These are phyloP conservation scores for Encarsia formosa DNA, from an alignment of 2,888 invertebrate genomes.

Conservation along the genomic window DNA sequence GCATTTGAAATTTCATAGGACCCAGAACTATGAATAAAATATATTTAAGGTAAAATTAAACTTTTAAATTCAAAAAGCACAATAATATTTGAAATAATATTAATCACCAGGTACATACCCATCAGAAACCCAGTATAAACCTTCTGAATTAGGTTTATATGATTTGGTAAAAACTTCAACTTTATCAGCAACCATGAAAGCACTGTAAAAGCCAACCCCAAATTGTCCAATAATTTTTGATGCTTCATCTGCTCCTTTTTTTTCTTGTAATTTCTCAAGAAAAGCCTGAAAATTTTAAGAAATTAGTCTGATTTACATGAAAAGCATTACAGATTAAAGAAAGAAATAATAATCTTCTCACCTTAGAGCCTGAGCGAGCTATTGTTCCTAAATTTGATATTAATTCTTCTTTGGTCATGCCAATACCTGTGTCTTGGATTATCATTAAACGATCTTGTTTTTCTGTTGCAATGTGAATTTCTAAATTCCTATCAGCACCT, in stretches of 20 bases:
- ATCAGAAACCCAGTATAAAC: constrained; percentile 86
- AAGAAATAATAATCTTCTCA: constrained; percentile 35
- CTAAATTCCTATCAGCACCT: constrained; percentile 65
- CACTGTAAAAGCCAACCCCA: constrained; percentile 97
- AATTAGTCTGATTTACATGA: constrained; percentile 2
- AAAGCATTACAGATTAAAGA: constrained; percentile 3
- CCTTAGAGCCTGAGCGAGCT: constrained; percentile 92
- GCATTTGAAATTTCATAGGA: constrained; percentile 85
- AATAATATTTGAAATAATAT: background rate
- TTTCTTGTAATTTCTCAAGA: constrained; percentile 74
- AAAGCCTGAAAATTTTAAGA: constrained; percentile 18
- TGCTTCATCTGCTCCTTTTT: constrained; percentile 59
- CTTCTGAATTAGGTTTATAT: constrained; percentile 61
- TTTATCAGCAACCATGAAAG: constrained; percentile 94
- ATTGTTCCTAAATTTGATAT: constrained; percentile 90
- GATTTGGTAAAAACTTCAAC: constrained; percentile 88
- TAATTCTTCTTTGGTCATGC: constrained; percentile 91
- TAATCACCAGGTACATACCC: constrained; percentile 58
- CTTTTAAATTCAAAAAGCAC: background rate
- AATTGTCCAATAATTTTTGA: constrained; percentile 93
- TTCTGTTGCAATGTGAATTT: constrained; percentile 85
- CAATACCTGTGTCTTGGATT: constrained; percentile 92
- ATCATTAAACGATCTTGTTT: constrained; percentile 79
- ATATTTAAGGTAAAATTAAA: background rate
- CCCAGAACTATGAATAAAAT: constrained; percentile 62